Base-by-base conservation (phyloP, 2,888 invertebrate genomes). In the Drosophila formosana region DNA sequence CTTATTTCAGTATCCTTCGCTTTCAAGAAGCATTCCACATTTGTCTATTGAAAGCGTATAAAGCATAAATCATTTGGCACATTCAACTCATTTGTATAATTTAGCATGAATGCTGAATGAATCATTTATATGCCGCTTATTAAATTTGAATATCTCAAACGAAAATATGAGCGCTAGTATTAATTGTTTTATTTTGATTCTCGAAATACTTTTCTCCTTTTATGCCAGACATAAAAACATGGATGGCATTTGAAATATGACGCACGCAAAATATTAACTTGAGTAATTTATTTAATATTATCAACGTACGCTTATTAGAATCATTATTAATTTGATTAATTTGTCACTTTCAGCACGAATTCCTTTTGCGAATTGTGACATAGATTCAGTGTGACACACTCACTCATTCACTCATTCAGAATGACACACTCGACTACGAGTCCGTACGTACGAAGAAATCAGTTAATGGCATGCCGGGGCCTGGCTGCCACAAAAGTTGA, bases 401-500 rank as follows among this genome's bases (percentile, higher is more conserved):
- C 8, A 32, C 32, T 32, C 32, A 32, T 25, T 37, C n/a, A 37
- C 23, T 41, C 43, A 46, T 37, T 32, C 9, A 5, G 18, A 37
- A 28, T n/a, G 66, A 9, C 9, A 32, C 34, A 68, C 26, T 58
- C 23, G 13, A 37, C 30, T 39, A 18, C 4, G 34, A 11, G 34
- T 30, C 18, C 18, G 7, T 30, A 8, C 8, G 8, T 1, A n/a
- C 34, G 5, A 28, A 26, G 25, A 57, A 57, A 47, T 57, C 43
- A 57, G 18, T 66, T 39, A 45, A 55, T 70, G 52, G 39, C 34
- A 47, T 46, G 43, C 47, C 28, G 13, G 47, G 32, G n/a, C 30
- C 55, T n/a, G 46, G 4, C 58, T 58, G 58, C 49, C 58, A 49
- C 49, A 49, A 37, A 34, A 13, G 13, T 50, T 71, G 57, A 64